Percentiles rank a stretch among this genome's conserved stretches.
phyloP scores from a whole-genome alignment of 1,140 invertebrate genomes.

The Cyclargus thomasi region DNA sequence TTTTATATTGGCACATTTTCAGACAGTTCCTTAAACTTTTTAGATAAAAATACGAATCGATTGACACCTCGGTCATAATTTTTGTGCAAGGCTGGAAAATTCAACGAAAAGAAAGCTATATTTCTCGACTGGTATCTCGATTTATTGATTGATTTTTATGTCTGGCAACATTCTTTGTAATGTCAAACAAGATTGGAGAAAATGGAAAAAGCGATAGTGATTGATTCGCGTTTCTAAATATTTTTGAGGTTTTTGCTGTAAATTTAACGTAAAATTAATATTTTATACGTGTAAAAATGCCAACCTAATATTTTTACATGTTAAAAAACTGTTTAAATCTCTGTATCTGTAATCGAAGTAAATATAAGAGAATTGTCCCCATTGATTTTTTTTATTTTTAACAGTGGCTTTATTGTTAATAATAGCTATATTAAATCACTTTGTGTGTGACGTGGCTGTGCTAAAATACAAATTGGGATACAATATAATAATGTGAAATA shows the following conservation, averaged over 20 bases:
- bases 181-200: slow-evolving; percentile 30
- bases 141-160: not conserved
- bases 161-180: slow-evolving; percentile 17
- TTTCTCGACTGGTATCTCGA: not conserved
- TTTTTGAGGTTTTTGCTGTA: slow-evolving; percentile 14
- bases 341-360: slow-evolving; percentile 29
- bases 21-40: too few relatives aligned
- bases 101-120: too few relatives aligned
- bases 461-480: slow-evolving; percentile 47
- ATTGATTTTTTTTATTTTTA: slow-evolving; percentile 69
- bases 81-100: too few relatives aligned
- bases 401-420: slow-evolving; percentile 66
- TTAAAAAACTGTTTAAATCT: slow-evolving; percentile 27
- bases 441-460: slow-evolving; percentile 59
- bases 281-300: not conserved
- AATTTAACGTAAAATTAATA: not conserved
- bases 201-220: slow-evolving; percentile 13
- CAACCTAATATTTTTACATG: not conserved
- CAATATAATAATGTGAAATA: slow-evolving; percentile 60
- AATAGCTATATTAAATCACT: slow-evolving; percentile 64
- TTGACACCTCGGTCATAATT: too few relatives aligned
- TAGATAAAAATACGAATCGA: too few relatives aligned
- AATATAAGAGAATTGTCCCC: slow-evolving; percentile 42
- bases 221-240: slow-evolving; percentile 14
- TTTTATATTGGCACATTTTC: too few relatives aligned